Conservation (phyloP, 1,140 invertebrate genomes). For the Lysiphlebus fabarum region DNA sequence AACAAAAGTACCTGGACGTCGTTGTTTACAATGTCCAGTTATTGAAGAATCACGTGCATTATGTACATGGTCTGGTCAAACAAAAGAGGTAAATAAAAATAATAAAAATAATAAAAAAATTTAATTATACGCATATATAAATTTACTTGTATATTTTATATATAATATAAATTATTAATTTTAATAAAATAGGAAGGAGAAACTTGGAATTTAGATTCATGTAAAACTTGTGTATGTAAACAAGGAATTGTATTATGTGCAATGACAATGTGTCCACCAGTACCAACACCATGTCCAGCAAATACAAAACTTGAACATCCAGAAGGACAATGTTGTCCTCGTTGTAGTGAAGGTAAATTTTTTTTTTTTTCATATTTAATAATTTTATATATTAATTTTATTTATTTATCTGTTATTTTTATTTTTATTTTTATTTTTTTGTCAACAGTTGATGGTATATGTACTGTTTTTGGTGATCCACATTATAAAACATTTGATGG, state of each 20-base stretch:
- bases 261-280: constrained; percentile 68
- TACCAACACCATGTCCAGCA: constrained; percentile 64
- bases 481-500: constrained; percentile 93
- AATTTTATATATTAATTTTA: too few species aligned
- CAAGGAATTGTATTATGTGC: constrained; percentile 77
- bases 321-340: constrained; percentile 79
- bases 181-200: constrained; percentile 73
- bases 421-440: neutral
- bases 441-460: constrained; percentile 72
- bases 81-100: constrained; percentile 67
- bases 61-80: constrained; percentile 63
- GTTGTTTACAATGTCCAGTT: constrained; percentile 72
- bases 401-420: neutral
- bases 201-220: constrained; percentile 80
- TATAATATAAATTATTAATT: neutral
- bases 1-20: constrained; percentile 63
- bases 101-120: too few species aligned
- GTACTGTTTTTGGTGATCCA: constrained; percentile 89
- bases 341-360: constrained; percentile 76
- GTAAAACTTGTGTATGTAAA: constrained; percentile 79
- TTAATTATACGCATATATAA: constrained; percentile 2
- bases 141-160: too few species aligned
- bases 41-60: constrained; percentile 63
- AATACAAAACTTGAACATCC: constrained; percentile 69
- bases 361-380: too few species aligned